phyloP scores from a whole-genome alignment of 2,888 invertebrate genomes.

The Charanyca ferruginea region DNA sequence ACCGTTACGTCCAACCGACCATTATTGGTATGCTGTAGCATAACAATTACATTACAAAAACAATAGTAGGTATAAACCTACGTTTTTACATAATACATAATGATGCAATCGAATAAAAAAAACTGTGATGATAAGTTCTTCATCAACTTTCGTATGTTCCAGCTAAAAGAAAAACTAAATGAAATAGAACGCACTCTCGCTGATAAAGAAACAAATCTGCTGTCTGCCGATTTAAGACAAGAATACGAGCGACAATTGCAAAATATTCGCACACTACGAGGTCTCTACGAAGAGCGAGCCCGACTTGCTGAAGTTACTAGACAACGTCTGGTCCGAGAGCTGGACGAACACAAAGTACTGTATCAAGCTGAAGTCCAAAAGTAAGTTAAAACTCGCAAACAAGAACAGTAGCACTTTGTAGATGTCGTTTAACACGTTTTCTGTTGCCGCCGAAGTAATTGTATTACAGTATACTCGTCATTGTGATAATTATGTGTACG shows the following conservation, averaged over 20 bases:
- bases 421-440: background rate
- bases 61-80: conserved; percentile 6
- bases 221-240: conserved; percentile 92
- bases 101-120: conserved; percentile 12
- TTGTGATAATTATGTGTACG: background rate
- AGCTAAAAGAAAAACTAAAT: conserved; percentile 94
- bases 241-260: conserved; percentile 95
- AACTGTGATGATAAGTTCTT: background rate
- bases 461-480: background rate
- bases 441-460: background rate
- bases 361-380: conserved; percentile 91
- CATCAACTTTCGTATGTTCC: conserved; percentile 62
- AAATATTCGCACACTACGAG: conserved; percentile 94
- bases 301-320: conserved; percentile 93
- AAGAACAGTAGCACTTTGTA: background rate
- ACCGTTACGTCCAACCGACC: conserved; percentile 11
- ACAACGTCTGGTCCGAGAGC: conserved; percentile 91
- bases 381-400: conserved; percentile 73
- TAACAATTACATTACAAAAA: conserved; percentile 18
- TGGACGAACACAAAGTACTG: conserved; percentile 92
- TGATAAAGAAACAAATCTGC: conserved; percentile 93
- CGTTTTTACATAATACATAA: conserved; percentile 26
- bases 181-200: conserved; percentile 94
- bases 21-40: conserved; percentile 4
- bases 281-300: conserved; percentile 94